A percentile compares a stretch with the other conserved stretches of the same genome.
phyloP scores from a whole-genome alignment of 2,888 invertebrate species.

The Conops quadrifasciatus region DNA sequence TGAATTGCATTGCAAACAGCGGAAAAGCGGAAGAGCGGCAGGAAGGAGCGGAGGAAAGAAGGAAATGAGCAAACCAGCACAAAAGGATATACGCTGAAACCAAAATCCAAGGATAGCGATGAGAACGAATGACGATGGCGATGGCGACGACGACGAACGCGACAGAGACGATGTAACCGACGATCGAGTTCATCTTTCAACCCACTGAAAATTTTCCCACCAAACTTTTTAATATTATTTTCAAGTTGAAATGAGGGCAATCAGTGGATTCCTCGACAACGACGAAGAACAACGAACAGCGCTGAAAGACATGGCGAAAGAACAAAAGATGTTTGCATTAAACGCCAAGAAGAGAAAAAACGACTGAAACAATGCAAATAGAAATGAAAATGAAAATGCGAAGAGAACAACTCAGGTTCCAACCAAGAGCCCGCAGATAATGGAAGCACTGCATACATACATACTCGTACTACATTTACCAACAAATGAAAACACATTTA shows the following conservation, averaged over 20 bases:
- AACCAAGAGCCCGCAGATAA: conserved; percentile 25
- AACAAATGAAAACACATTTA: not conserved
- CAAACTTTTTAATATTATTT: conserved; percentile 60
- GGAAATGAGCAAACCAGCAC: not conserved
- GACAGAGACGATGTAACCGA: conserved; percentile 17
- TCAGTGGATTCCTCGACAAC: conserved; percentile 56
- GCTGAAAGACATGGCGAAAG: not conserved
- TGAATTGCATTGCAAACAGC: not conserved
- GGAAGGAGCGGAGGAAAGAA: not conserved
- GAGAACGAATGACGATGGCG: not conserved
- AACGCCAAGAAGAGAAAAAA: conserved; percentile 5
- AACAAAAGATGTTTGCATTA: conserved; percentile 9
- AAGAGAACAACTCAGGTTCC: not conserved
- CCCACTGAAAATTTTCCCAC: conserved; percentile 9
- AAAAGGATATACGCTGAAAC: conserved; percentile 4
- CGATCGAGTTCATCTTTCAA: not conserved
- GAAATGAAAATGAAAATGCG: not conserved
- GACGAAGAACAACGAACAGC: not conserved
- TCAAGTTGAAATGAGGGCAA: conserved; percentile 60
- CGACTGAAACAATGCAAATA: not conserved
- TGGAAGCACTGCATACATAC: conserved; percentile 37
- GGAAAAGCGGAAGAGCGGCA: not conserved
- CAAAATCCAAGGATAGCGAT: not conserved
- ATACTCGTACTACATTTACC: conserved; percentile 30
- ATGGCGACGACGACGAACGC: not conserved